Evolutionary conservation across 1,140 invertebrate species (phyloP).

Genomic region (Drosophila paulistorum): DNA sequence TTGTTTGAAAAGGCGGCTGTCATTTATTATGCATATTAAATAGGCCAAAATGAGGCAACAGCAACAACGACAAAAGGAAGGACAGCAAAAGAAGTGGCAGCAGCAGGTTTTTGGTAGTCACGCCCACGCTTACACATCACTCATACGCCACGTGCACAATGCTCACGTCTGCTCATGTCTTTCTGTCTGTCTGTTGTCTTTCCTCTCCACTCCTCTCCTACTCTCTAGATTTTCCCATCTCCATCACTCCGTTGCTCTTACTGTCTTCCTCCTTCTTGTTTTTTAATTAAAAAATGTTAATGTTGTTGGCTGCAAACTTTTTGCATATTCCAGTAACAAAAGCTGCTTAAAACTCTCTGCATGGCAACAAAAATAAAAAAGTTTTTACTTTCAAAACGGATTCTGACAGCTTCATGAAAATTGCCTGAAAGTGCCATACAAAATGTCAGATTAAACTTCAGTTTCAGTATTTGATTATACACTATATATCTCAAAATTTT

Average conservation of each 20-base stretch:
- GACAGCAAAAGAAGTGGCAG: neutral
- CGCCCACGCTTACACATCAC: slow-evolving; percentile 56
- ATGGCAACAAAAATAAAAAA: slow-evolving; percentile 1
- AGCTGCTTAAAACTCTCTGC: slow-evolving; percentile 40
- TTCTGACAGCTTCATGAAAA: neutral
- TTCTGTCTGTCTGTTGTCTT: slow-evolving; percentile 14
- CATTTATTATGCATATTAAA: slow-evolving; percentile 50
- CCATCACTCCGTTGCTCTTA: slow-evolving; percentile 20
- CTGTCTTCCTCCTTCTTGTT: slow-evolving; percentile 31
- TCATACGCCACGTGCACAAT: slow-evolving; percentile 67
- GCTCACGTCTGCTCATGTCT: slow-evolving; percentile 8
- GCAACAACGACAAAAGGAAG: neutral
- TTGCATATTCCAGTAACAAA: slow-evolving; percentile 13
- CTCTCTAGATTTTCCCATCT: neutral
- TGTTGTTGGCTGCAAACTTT: slow-evolving; percentile 35
- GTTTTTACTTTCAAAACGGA: slow-evolving; percentile 4
- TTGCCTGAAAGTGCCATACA: neutral
- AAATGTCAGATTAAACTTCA: neutral
- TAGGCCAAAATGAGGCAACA: slow-evolving; percentile 26
- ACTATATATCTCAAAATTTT: neutral
- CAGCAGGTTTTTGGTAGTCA: slow-evolving; percentile 22
- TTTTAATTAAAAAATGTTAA: slow-evolving; percentile 80
- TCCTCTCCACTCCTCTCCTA: too few species aligned
- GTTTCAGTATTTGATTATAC: neutral
- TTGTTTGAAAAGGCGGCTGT: slow-evolving; percentile 55